Evolutionary conservation across 2,888 invertebrate genomes (phyloP).

Genomic region (Heliconius ismenius): DNA sequence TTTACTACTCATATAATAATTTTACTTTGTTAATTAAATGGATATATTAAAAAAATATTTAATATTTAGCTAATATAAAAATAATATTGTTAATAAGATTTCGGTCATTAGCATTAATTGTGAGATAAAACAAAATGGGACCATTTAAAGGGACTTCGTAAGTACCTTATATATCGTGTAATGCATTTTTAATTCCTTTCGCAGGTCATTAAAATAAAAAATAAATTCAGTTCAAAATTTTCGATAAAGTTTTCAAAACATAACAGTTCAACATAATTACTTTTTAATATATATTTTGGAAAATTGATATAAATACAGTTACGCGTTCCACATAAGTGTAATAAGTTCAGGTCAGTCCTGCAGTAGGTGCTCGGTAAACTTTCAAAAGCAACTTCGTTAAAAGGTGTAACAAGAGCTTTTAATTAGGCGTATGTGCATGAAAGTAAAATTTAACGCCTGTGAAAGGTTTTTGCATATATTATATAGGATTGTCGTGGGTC

Average conservation of each 20-base stretch:
- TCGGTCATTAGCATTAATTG: neutral
- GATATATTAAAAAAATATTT: neutral
- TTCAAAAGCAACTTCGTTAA: conserved; percentile 18
- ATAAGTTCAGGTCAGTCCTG: conserved; percentile 18
- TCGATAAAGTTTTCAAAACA: neutral
- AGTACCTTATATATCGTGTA: neutral
- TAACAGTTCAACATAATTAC: conserved; percentile 9
- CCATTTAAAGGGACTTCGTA: neutral
- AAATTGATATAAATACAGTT: conserved; percentile 22
- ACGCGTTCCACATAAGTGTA: conserved; percentile 15
- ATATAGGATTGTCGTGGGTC: no score
- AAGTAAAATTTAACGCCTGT: neutral
- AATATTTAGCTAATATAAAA: neutral
- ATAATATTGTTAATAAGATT: conserved; percentile 8
- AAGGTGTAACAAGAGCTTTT: conserved; percentile 5
- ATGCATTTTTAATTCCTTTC: conserved; percentile 7
- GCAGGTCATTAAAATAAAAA: conserved; percentile 3
- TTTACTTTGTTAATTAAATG: neutral
- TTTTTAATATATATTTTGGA: conserved; percentile 24
- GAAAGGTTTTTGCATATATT: neutral
- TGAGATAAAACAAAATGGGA: neutral
- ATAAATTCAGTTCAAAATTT: neutral
- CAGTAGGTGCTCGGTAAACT: conserved; percentile 12
- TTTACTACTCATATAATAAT: neutral
- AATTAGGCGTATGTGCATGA: neutral